A percentile compares a stretch with the other conserved stretches of the same genome.
These are phyloP conservation scores for Lissonota sp. DNA, from an alignment of 2,888 invertebrate genomes.

Conservation along the genomic window DNA sequence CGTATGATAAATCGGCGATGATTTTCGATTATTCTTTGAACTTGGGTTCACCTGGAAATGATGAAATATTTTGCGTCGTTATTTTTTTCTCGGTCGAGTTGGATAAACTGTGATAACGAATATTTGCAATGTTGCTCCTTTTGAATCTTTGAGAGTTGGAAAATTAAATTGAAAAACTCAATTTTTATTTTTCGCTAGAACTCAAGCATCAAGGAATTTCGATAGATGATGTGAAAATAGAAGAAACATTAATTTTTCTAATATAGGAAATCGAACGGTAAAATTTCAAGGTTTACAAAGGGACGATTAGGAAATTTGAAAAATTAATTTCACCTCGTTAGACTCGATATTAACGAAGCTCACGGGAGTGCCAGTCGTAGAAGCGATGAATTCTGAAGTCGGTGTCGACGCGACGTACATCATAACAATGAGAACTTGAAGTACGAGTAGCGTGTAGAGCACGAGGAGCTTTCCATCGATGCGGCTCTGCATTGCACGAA, in stretches of 20 bases:
- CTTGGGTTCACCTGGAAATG: slow-evolving; percentile 66
- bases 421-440: slow-evolving; percentile 82
- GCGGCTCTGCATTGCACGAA: slow-evolving; percentile 81
- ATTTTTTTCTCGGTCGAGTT: neutral
- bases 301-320: no score
- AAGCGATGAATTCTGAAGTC: slow-evolving; percentile 72
- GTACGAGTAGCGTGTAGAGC: slow-evolving; percentile 80
- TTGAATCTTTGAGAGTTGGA: no score
- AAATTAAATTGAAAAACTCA: no score
- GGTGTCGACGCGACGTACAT: slow-evolving; percentile 81
- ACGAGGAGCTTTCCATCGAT: slow-evolving; percentile 81
- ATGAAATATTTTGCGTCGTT: neutral
- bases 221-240: no score
- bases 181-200: no score
- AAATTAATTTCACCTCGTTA: slow-evolving; percentile 49
- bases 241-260: no score
- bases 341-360: slow-evolving; percentile 78
- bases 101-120: no score
- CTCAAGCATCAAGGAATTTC: no score
- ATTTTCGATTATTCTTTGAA: slow-evolving; percentile 64
- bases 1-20: slow-evolving; percentile 72
- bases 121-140: no score
- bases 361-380: slow-evolving; percentile 75
- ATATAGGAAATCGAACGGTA: no score
- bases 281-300: no score